These are phyloP conservation scores for Eilema griseolum DNA, from an alignment of 2,888 invertebrate genomes.

Conservation along the genomic window DNA sequence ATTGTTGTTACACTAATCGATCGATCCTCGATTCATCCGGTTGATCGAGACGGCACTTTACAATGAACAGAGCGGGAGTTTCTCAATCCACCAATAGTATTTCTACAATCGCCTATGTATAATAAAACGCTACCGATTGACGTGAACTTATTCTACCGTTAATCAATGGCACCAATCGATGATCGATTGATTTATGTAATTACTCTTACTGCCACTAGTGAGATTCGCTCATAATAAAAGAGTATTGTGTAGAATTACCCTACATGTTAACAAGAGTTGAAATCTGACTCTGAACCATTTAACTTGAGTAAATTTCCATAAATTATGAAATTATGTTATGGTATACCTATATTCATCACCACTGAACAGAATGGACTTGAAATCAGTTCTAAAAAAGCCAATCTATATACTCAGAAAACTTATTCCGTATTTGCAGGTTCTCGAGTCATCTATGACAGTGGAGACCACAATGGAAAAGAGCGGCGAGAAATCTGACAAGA, in stretches of 20 bases:
- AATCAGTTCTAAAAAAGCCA: neutral
- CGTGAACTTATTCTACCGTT: neutral
- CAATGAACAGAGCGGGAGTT: neutral
- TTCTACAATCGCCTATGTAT: neutral
- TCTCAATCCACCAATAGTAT: neutral
- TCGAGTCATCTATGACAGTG: slow-evolving; percentile 55
- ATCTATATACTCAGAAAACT: neutral
- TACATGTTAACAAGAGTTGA: neutral
- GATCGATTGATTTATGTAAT: neutral
- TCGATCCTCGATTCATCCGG: neutral
- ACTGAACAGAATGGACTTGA: neutral
- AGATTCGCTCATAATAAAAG: neutral
- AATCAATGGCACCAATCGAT: neutral
- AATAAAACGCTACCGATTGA: neutral
- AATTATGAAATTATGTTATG: too few relatives aligned
- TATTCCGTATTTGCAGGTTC: slow-evolving; percentile 29
- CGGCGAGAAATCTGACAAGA: slow-evolving; percentile 51
- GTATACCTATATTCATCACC: neutral
- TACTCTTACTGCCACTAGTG: neutral
- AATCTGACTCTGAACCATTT: neutral
- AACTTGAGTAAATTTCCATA: neutral
- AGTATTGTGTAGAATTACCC: neutral
- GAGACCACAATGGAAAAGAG: slow-evolving; percentile 56
- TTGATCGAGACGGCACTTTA: neutral
- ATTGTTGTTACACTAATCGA: neutral